Percentiles rank a stretch among this genome's conserved stretches.
These are phyloP conservation scores for Meloidogyne hapla DNA, from an alignment of 1,140 invertebrate species.

Conservation along the genomic window DNA sequence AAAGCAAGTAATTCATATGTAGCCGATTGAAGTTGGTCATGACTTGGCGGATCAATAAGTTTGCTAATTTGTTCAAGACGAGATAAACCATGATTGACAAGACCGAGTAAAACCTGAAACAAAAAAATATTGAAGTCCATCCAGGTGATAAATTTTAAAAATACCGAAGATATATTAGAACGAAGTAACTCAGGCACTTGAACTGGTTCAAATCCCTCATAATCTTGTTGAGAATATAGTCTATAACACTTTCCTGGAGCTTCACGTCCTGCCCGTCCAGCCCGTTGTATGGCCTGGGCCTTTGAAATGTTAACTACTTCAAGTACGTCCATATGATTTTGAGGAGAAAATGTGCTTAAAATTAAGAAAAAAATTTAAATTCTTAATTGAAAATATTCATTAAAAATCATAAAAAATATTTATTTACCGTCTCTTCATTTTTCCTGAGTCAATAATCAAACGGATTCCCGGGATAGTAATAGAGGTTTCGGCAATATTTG, in stretches of 20 bases:
- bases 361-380: no score
- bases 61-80: constrained; percentile 65
- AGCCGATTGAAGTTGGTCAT: constrained; percentile 44
- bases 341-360: constrained; percentile 48
- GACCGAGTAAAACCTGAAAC: constrained; percentile 66
- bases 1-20: constrained; percentile 41
- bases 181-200: constrained; percentile 53
- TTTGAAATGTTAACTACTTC: constrained; percentile 59
- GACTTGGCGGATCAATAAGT: constrained; percentile 66
- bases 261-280: constrained; percentile 67
- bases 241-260: constrained; percentile 67
- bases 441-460: constrained; percentile 89
- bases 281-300: constrained; percentile 63
- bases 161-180: constrained; percentile 52
- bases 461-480: constrained; percentile 90
- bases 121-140: constrained; percentile 30
- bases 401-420: background rate
- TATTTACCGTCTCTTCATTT: constrained; percentile 76
- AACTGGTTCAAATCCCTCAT: constrained; percentile 36
- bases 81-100: constrained; percentile 66
- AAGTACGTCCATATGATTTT: constrained; percentile 50
- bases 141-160: background rate
- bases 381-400: background rate
- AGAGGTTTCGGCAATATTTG: constrained; percentile 95
- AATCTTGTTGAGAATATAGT: constrained; percentile 64